Conservation (phyloP, 1,140 invertebrate species). For the Idris sp. region DNA sequence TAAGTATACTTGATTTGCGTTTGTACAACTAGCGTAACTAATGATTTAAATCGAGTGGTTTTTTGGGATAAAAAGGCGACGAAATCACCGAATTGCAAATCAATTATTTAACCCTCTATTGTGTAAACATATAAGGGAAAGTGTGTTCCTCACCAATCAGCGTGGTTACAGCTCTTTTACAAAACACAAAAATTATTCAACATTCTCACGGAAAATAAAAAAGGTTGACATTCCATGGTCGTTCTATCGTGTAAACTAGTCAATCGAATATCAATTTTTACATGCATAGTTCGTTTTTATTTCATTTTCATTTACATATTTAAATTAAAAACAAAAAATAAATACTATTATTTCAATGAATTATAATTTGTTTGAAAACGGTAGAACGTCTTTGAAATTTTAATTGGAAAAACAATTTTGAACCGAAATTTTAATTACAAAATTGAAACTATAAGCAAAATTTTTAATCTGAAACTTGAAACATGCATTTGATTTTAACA, state of each 20-base stretch:
- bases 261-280: too few relatives aligned
- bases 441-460: background rate
- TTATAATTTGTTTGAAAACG: too few relatives aligned
- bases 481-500: conserved; percentile 5
- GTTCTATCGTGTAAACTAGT: conserved; percentile 39
- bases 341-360: too few relatives aligned
- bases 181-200: conserved; percentile 45
- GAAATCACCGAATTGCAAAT: conserved; percentile 66
- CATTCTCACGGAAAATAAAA: conserved; percentile 70
- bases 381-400: background rate
- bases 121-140: conserved; percentile 68
- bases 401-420: too few relatives aligned
- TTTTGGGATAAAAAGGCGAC: too few relatives aligned
- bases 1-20: conserved; percentile 68
- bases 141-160: conserved; percentile 75
- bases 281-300: too few relatives aligned
- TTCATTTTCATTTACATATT: too few relatives aligned
- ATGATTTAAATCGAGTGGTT: conserved; percentile 65
- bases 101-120: conserved; percentile 56
- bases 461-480: background rate
- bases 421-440: too few relatives aligned
- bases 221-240: conserved; percentile 71
- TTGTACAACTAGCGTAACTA: conserved; percentile 30
- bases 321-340: too few relatives aligned
- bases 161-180: conserved; percentile 72